Evolutionary conservation across 2,888 invertebrate genomes (phyloP), one percentile per base, ranked within the genome.

Genomic region (Acanthosepion esculentum): DNA sequence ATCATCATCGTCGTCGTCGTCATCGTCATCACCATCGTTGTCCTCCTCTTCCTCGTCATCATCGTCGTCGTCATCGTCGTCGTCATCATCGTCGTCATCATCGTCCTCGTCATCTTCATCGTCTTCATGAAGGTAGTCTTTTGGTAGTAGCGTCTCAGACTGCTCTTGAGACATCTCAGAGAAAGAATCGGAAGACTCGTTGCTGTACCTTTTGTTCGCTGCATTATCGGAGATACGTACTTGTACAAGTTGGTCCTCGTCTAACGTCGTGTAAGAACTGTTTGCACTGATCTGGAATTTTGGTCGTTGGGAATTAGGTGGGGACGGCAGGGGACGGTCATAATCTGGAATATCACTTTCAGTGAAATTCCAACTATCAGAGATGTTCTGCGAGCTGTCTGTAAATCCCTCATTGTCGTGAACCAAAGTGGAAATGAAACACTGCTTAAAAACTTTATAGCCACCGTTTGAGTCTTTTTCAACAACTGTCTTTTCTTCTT

Each of bases 231-330:
- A 48, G 48, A 92, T 48, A 48, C 92, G 92, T 29, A 92, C 92
- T 92, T 92, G 92, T 48, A 92, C 92, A 23, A 92, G 48, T 92
- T 92, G 48, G 92, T 92, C 92, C 50, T 92, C 92, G 15, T 92
- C 92, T 92, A 92, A 29, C 33, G 92, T 41, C 20, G 92, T 92
- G 50, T 92, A 92, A 29, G 92, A 92, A 29, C 92, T 92, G 48
- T 92, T 41, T 92, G 92, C 50, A 33, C 92, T 92, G 92, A 92
- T 92, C 23, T 92, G 92, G 48, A 92, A 92, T 92, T 92, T 92
- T 20, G 92, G 92, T 92, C 26, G 48, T 29, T 23, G 10, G 15
- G 48, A 48, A 41, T 92, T 29, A 48, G 48, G 26, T 48, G 92
- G 29, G n/a, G 48, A 48, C 26, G 48, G 92, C 20, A 48, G 33